phyloP scores from a whole-genome alignment of 1,140 invertebrate genomes.

The Coptotermes formosanus region DNA sequence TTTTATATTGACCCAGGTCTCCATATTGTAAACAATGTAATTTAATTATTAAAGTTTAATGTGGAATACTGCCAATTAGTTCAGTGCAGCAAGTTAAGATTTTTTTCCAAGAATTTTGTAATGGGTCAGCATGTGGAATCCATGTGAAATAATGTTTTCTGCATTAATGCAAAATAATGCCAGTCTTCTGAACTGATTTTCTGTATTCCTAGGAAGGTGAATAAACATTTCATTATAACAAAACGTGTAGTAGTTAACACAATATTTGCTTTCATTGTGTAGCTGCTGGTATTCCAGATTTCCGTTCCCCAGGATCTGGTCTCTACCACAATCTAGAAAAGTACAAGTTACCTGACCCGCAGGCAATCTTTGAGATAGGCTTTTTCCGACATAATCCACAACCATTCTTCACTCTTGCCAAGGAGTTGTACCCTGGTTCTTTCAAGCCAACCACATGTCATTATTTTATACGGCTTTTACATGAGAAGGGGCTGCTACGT shows the following conservation, averaged over 20 bases:
- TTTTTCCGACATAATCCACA: conserved; percentile 79
- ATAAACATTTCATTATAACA: background rate
- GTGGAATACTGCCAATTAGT: too few species aligned
- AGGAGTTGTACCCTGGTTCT: conserved; percentile 78
- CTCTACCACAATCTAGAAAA: conserved; percentile 90
- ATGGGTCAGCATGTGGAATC: background rate
- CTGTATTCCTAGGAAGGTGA: background rate
- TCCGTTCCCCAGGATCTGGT: conserved; percentile 85
- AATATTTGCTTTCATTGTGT: conserved; percentile 41
- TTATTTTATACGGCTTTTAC: conserved; percentile 77
- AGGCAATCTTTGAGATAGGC: conserved; percentile 91
- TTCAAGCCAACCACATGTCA: conserved; percentile 82
- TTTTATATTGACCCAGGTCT: too few species aligned
- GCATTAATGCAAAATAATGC: background rate
- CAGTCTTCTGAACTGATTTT: background rate
- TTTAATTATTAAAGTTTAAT: too few species aligned
- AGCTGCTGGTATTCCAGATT: conserved; percentile 95
- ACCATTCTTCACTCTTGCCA: conserved; percentile 84
- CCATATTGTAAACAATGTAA: too few species aligned
- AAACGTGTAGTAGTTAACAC: background rate
- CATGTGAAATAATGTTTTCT: too few species aligned
- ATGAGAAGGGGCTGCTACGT: conserved; percentile 76
- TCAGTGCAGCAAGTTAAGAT: background rate
- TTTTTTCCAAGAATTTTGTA: background rate
- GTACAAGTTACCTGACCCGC: conserved; percentile 89